Conservation (phyloP, 2,113 vertebrate genomes). For the Sander lucioperca region DNA sequence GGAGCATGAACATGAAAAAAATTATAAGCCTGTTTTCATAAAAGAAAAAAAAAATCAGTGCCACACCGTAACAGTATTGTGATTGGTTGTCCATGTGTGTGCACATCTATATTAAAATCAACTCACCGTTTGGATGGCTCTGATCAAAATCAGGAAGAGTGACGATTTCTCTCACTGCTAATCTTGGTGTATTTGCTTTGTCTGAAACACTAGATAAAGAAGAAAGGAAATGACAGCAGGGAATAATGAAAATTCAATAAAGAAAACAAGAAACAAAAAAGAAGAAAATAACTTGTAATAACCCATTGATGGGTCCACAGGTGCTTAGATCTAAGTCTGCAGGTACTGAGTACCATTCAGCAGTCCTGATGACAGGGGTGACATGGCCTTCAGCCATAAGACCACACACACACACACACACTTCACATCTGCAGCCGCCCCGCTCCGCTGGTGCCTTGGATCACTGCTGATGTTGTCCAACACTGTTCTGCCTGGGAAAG, state of each 20-base stretch:
- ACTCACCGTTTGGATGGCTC: constrained; percentile 57
- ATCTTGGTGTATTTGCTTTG: constrained; percentile 73
- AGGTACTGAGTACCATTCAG: constrained; percentile 51
- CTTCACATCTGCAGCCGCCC: constrained; percentile 39
- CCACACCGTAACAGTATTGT: constrained; percentile 26
- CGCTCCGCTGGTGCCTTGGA: constrained; percentile 59
- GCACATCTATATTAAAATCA: constrained; percentile 86
- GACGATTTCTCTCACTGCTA: constrained; percentile 68
- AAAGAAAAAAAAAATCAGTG: constrained; percentile 23
- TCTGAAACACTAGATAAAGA: constrained; percentile 71
- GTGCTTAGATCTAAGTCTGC: constrained; percentile 38
- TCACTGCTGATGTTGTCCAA: constrained; percentile 74
- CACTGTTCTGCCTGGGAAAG: constrained; percentile 67
- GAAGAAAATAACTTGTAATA: constrained; percentile 14
- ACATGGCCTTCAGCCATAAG: constrained; percentile 35
- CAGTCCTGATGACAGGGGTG: constrained; percentile 38
- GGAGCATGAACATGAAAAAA: not conserved
- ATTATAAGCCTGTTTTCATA: constrained; percentile 17
- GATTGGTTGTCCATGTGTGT: constrained; percentile 49
- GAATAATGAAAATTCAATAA: constrained; percentile 63
- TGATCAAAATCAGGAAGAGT: constrained; percentile 75
- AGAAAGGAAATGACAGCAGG: constrained; percentile 75
- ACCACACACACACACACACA: constrained; percentile 49
- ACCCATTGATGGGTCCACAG: constrained; percentile 44
- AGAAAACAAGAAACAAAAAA: constrained; percentile 24